phyloP scores from a whole-genome alignment of 2,888 invertebrate genomes.

The Caenorhabditis angaria region DNA sequence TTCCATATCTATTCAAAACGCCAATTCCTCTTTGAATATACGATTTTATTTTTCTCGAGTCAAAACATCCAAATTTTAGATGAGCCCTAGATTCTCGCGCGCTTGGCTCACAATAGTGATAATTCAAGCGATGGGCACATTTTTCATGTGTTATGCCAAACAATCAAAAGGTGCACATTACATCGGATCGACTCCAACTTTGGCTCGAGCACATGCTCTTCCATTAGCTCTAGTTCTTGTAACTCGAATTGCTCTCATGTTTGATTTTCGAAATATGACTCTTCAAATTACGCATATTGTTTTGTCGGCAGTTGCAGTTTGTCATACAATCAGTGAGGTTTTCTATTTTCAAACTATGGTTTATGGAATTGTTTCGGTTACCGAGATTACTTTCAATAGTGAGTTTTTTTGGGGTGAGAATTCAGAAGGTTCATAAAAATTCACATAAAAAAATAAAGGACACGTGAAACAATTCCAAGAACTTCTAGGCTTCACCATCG shows the following conservation, averaged over 20 bases:
- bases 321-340: slow-evolving; percentile 42
- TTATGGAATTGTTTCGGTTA: slow-evolving; percentile 38
- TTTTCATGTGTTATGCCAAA: slow-evolving; percentile 40
- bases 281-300: slow-evolving; percentile 43
- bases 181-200: slow-evolving; percentile 6
- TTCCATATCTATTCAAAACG: too few species aligned
- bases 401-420: neutral
- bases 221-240: slow-evolving; percentile 23
- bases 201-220: slow-evolving; percentile 39
- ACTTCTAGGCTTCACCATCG: slow-evolving; percentile 22
- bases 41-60: too few species aligned
- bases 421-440: too few species aligned
- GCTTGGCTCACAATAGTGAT: slow-evolving; percentile 43
- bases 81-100: slow-evolving; percentile 17
- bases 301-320: slow-evolving; percentile 21
- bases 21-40: too few species aligned
- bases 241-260: slow-evolving; percentile 38
- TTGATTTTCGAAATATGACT: slow-evolving; percentile 29
- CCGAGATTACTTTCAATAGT: slow-evolving; percentile 42
- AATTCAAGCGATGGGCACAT: slow-evolving; percentile 44
- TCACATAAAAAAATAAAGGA: too few species aligned
- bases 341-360: slow-evolving; percentile 43
- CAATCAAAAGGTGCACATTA: slow-evolving; percentile 26
- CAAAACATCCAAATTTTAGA: neutral
- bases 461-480: too few species aligned